Percentiles rank a stretch among this genome's conserved stretches.
phyloP scores from a whole-genome alignment of 2,797 vertebrate species.

The Neoniphon sammara region DNA sequence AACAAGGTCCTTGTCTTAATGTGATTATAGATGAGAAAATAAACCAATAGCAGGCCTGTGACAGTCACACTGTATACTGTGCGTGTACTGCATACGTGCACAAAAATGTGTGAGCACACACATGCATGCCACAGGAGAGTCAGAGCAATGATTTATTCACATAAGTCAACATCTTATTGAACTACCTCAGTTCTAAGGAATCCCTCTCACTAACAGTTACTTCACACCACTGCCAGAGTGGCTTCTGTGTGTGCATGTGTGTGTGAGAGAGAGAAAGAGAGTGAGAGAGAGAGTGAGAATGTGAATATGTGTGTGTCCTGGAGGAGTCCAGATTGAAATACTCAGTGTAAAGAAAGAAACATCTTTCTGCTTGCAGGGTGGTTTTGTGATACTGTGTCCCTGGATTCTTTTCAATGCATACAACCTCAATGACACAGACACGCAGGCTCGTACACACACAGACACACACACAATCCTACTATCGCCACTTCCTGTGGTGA shows the following conservation, averaged over 20 bases:
- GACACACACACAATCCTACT: constrained; percentile 68
- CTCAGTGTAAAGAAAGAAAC: constrained; percentile 50
- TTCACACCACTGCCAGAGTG: constrained; percentile 21
- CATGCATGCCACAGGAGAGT: constrained; percentile 30
- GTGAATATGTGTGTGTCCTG: constrained; percentile 5
- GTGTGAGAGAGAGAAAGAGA: constrained; percentile 14
- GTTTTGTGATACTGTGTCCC: constrained; percentile 58
- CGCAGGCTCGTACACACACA: constrained; percentile 49
- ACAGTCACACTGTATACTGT: constrained; percentile 32
- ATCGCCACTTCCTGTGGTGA: constrained; percentile 79
- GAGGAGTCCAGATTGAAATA: constrained; percentile 35
- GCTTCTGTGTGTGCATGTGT: constrained; percentile 54
- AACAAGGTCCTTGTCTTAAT: not conserved
- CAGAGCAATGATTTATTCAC: constrained; percentile 56
- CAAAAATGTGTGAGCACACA: constrained; percentile 13
- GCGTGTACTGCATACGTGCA: constrained; percentile 17
- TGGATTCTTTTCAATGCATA: constrained; percentile 71
- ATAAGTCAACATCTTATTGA: constrained; percentile 42
- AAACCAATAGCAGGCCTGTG: constrained; percentile 8
- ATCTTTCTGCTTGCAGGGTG: constrained; percentile 59
- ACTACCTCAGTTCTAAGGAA: constrained; percentile 62
- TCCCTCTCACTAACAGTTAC: constrained; percentile 50
- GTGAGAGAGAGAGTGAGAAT: not conserved
- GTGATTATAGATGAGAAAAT: constrained; percentile 28
- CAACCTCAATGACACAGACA: constrained; percentile 53